These are phyloP conservation scores for Cyrtorhinus lividipennis DNA, from an alignment of 1,140 invertebrate species.

Conservation along the genomic window DNA sequence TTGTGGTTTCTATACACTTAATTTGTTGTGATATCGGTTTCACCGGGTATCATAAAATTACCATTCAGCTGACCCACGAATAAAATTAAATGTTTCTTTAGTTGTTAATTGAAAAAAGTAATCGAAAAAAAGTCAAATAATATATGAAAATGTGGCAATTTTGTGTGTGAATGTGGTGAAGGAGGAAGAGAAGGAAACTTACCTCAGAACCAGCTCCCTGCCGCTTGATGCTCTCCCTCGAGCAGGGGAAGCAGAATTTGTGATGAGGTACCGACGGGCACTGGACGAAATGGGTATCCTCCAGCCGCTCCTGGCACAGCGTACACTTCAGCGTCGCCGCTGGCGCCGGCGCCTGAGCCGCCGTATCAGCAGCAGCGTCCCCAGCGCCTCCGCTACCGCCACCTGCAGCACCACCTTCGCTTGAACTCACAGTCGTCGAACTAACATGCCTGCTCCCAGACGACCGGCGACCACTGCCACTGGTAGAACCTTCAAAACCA, in stretches of 20 bases:
- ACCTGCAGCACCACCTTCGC: slow-evolving; percentile 38
- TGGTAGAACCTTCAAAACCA: slow-evolving; percentile 45
- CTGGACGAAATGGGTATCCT: slow-evolving; percentile 99
- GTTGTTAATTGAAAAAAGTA: too few relatives aligned
- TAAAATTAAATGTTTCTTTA: too few relatives aligned
- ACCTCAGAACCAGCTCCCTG: slow-evolving; percentile 74
- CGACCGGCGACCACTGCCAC: slow-evolving; percentile 48
- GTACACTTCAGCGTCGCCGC: slow-evolving; percentile 65
- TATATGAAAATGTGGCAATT: neutral
- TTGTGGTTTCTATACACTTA: too few relatives aligned
- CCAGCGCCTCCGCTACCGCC: slow-evolving; percentile 34
- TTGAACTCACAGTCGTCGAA: slow-evolving; percentile 68
- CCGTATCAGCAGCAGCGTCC: slow-evolving; percentile 37
- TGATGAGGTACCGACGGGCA: slow-evolving; percentile 94
- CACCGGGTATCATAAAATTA: too few relatives aligned
- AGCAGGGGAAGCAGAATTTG: slow-evolving; percentile 99
- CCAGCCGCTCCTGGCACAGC: slow-evolving; percentile 89
- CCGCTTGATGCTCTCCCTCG: slow-evolving; percentile 89
- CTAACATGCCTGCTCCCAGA: slow-evolving; percentile 69
- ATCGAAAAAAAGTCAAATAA: too few relatives aligned
- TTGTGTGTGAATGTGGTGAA: neutral
- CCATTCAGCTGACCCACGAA: too few relatives aligned
- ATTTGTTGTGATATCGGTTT: too few relatives aligned
- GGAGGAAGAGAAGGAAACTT: slow-evolving; percentile 20
- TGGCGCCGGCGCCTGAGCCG: slow-evolving; percentile 28